A percentile compares a stretch with the other conserved stretches of the same genome.
phyloP scores from a whole-genome alignment of 2,797 vertebrate species.

The Chromobotia macracanthus region DNA sequence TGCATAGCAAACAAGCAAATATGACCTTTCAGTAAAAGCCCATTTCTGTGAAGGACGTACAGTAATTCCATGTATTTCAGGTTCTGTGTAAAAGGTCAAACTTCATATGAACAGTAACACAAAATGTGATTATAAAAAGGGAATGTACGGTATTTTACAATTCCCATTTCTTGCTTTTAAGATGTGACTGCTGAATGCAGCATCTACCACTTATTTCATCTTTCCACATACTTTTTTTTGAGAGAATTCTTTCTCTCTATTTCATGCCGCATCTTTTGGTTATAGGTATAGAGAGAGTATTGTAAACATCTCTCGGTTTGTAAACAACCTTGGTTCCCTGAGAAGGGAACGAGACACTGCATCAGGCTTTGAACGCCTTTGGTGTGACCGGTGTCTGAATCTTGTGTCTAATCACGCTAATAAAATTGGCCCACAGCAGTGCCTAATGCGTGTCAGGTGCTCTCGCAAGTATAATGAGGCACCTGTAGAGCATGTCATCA shows the following conservation, averaged over 20 bases:
- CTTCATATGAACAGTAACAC: not conserved
- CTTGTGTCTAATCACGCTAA: too few relatives aligned
- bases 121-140: not conserved
- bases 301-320: too few relatives aligned
- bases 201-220: not conserved
- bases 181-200: not conserved
- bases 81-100: constrained; percentile 25
- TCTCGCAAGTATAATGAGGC: too few relatives aligned
- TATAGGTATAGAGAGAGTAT: constrained; percentile 9
- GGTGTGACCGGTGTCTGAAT: too few relatives aligned
- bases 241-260: constrained; percentile 8
- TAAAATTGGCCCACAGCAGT: too few relatives aligned
- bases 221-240: not conserved
- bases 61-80: constrained; percentile 23
- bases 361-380: too few relatives aligned
- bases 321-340: too few relatives aligned
- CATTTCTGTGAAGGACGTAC: constrained; percentile 14
- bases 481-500: too few relatives aligned
- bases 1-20: constrained; percentile 2
- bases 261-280: constrained; percentile 39
- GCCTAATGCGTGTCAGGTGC: too few relatives aligned
- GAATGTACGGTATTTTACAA: not conserved
- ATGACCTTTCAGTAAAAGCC: constrained; percentile 14
- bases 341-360: too few relatives aligned
- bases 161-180: not conserved